Percentiles rank a stretch among this genome's conserved stretches.
Evolutionary conservation across 2,797 vertebrate species (phyloP).

Genomic region (Lagodon rhomboides): DNA sequence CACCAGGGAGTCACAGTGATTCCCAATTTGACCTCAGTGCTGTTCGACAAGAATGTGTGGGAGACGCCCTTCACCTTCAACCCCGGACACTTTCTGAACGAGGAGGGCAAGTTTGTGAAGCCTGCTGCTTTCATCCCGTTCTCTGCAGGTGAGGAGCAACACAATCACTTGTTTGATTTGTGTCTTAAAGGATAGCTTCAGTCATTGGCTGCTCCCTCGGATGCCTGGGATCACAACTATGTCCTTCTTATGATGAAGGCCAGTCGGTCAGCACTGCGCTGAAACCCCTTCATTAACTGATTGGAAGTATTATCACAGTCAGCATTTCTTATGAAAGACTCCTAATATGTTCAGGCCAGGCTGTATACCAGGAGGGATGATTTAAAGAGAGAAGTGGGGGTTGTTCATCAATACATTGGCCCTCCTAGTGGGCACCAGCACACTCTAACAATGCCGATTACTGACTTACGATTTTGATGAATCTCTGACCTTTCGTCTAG

Average conservation of each 20-base stretch:
- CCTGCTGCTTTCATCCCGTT: constrained; percentile 87
- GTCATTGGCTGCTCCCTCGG: too few relatives aligned
- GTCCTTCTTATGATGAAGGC: too few relatives aligned
- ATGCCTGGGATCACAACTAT: too few relatives aligned
- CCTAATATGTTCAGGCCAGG: background rate
- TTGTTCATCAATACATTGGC: background rate
- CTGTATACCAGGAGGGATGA: background rate
- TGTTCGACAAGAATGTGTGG: constrained; percentile 87
- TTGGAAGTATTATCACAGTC: background rate
- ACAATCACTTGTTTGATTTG: rapidly evolving
- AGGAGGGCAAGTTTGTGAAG: constrained; percentile 86
- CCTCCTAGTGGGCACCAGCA: background rate
- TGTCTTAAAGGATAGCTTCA: too few relatives aligned
- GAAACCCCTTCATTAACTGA: too few relatives aligned
- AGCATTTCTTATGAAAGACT: background rate
- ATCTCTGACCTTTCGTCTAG: background rate
- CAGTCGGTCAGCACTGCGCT: too few relatives aligned
- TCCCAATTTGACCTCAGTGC: constrained; percentile 80
- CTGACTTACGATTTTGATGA: background rate
- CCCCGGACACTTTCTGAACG: constrained; percentile 87
- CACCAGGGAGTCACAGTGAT: constrained; percentile 75
- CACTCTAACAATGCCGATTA: background rate
- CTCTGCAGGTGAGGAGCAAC: constrained; percentile 80
- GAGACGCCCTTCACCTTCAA: constrained; percentile 86
- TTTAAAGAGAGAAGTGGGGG: background rate